Conservation (phyloP, 2,113 vertebrate genomes). For the Epinephelus moara region DNA sequence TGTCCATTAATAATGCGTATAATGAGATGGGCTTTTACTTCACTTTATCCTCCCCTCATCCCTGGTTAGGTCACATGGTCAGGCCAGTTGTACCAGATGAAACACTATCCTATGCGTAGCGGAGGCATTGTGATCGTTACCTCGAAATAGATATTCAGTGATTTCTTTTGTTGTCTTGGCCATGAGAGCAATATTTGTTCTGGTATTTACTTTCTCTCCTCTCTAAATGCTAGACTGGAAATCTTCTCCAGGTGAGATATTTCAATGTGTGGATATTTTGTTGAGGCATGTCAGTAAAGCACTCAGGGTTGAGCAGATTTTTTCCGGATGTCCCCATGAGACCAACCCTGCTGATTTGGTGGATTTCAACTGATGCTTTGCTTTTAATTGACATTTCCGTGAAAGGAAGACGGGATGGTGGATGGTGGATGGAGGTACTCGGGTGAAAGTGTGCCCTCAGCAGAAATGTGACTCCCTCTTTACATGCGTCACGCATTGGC, state of each 20-base stretch:
- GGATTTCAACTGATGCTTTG: slow-evolving; percentile 58
- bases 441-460: slow-evolving; percentile 64
- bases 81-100: background rate
- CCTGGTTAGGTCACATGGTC: background rate
- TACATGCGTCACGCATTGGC: slow-evolving; percentile 15
- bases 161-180: background rate
- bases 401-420: slow-evolving; percentile 39
- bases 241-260: slow-evolving; percentile 16
- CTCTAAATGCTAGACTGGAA: background rate
- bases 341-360: slow-evolving; percentile 68
- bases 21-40: slow-evolving; percentile 6
- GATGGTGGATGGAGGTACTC: slow-evolving; percentile 3
- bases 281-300: slow-evolving; percentile 35
- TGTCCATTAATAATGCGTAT: slow-evolving; percentile 14
- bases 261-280: slow-evolving; percentile 32
- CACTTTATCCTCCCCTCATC: background rate
- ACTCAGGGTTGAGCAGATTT: slow-evolving; percentile 44
- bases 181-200: background rate
- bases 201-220: slow-evolving; percentile 12
- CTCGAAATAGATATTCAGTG: background rate
- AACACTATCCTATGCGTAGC: background rate
- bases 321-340: slow-evolving; percentile 37
- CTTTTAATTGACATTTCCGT: slow-evolving; percentile 71
- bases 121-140: background rate
- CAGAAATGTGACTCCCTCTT: slow-evolving; percentile 70